Conservation (phyloP, 2,797 vertebrate species). For the Oryzias dopingdopingensis region DNA sequence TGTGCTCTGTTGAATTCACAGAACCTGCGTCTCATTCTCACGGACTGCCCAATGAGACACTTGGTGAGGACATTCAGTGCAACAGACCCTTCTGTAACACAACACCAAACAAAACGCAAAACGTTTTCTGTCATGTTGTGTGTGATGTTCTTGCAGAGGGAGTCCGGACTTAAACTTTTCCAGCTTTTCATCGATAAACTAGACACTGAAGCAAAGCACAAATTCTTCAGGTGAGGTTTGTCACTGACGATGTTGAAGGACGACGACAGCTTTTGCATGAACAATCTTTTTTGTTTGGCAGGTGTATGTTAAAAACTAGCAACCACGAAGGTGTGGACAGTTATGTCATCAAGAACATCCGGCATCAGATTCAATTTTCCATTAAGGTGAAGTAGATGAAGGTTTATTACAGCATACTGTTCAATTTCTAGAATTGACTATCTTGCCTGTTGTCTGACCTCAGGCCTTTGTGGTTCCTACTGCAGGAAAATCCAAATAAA, state of each 20-base stretch:
- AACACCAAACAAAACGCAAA: not conserved
- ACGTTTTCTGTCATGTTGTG: not conserved
- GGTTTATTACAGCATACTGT: too few relatives aligned
- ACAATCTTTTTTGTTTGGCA: conserved; percentile 56
- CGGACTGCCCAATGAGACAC: conserved; percentile 85
- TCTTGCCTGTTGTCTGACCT: not conserved
- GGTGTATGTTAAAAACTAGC: conserved; percentile 90
- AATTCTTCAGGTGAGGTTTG: conserved; percentile 84
- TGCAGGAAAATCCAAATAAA: conserved; percentile 54
- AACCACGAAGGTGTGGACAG: conserved; percentile 89
- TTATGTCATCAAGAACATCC: conserved; percentile 90
- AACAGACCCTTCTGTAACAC: too few relatives aligned
- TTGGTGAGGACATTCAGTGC: conserved; percentile 78
- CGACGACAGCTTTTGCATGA: not conserved
- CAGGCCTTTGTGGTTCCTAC: not conserved
- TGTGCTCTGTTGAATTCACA: conserved; percentile 54
- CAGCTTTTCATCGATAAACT: conserved; percentile 89
- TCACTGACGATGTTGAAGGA: too few relatives aligned
- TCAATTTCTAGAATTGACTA: not conserved
- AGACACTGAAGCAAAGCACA: conserved; percentile 86
- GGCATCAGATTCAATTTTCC: conserved; percentile 84
- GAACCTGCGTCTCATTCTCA: conserved; percentile 86
- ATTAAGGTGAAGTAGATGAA: conserved; percentile 78
- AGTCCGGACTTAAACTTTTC: conserved; percentile 83
- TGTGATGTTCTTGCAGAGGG: conserved; percentile 75